Evolutionary conservation across 1,140 invertebrate species (phyloP), one percentile per base, ranked within the genome.

Genomic region (Pantala flavescens): DNA sequence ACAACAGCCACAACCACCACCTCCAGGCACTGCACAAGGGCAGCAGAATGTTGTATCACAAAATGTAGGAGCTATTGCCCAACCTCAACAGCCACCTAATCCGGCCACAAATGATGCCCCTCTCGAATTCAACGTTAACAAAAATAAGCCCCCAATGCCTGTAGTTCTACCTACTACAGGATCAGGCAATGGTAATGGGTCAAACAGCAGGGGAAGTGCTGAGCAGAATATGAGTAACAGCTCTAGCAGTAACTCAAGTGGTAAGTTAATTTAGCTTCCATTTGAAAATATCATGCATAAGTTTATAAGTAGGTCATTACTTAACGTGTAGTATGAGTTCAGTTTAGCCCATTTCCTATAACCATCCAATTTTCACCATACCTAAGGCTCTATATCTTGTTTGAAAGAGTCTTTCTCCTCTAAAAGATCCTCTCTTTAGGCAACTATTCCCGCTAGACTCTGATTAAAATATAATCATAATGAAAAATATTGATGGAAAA

Each of bases 21-120:
- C 49, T 21, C 49, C 49, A 63, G 49, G 49, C 5, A 63, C 49
- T 63, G 49, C 49, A 3, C 49, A 63, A 63, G 49, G 49, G n/a
- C 49, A 63, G 12, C 49, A 63, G 49, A 21, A 21, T 19, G 49
- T 63, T 19, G 49, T 63, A 21, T 63, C 49, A 16, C 49, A 63
- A 63, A 5, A 3, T 19, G 49, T 63, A 21, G 49, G 16, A 19
- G n/a, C 14, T 3, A 63, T 63, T 21, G 14, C 49, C 12, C 49
- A 63, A 63, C 16, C 49, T 19, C 49, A 63, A 12, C 49, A 63
- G 49, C 49, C 49, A 63, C 49, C 49, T 3, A 78, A 79, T 74
- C 87, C 88, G 71, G 87, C 86, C 0, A 85, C 88, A 79, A 90
- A 90, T 77, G 89, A 91, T 79, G 85, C 85, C 71, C 89, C 89